Percentiles rank a stretch among this genome's conserved stretches.
Conservation (phyloP, 2,797 vertebrate genomes). For the Sylvilagus floridanus region DNA sequence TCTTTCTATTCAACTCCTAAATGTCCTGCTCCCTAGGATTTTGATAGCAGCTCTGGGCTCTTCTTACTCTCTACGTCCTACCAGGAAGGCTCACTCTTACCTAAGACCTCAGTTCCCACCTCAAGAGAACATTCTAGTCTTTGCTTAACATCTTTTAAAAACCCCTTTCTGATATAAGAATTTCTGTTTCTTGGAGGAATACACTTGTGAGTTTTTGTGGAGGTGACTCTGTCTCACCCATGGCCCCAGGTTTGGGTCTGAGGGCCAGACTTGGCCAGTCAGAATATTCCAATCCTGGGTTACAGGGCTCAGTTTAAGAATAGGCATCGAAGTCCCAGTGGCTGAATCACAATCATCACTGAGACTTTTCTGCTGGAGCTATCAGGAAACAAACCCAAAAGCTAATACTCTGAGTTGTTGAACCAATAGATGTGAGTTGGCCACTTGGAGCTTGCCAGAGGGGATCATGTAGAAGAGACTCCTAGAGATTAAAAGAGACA, state of each 20-base stretch:
- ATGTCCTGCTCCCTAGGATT: not conserved
- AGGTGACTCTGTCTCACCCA: not conserved
- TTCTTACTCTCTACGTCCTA: not conserved
- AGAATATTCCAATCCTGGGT: not conserved
- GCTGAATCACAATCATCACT: not conserved
- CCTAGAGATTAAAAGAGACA: constrained; percentile 28
- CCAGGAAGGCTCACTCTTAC: not conserved
- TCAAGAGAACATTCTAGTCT: not conserved
- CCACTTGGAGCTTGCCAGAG: not conserved
- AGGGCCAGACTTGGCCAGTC: not conserved
- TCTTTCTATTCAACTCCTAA: not conserved
- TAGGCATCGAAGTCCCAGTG: not conserved
- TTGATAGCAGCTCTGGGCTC: not conserved
- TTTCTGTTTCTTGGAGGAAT: constrained; percentile 32
- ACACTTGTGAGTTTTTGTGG: not conserved
- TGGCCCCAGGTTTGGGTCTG: not conserved
- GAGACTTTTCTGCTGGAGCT: constrained; percentile 28
- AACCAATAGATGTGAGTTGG: not conserved
- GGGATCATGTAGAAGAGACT: not conserved
- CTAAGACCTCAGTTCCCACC: not conserved
- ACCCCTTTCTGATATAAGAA: not conserved
- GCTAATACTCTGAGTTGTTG: not conserved
- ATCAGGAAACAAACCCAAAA: constrained; percentile 35
- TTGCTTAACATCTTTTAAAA: not conserved
- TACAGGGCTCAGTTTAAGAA: not conserved